Base-by-base conservation (phyloP, 2,888 invertebrate genomes). In the Melanchra persicariae region DNA sequence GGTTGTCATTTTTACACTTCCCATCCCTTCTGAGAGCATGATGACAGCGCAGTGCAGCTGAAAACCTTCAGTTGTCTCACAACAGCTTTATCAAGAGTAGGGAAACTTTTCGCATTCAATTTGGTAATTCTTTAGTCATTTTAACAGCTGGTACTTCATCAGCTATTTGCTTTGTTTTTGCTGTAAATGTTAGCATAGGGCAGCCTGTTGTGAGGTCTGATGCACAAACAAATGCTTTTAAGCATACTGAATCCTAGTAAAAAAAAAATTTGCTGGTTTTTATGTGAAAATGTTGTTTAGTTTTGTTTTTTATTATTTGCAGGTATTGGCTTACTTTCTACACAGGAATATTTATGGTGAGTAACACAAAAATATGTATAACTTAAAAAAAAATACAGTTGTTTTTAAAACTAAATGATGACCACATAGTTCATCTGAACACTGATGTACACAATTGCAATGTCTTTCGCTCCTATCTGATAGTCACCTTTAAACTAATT, bases 391-490 rank as follows among this genome's bases (percentile, higher is more conserved):
- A n/a, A n/a, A n/a, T n/a, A n/a, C n/a, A n/a, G n/a, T n/a, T n/a
- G n/a, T n/a, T n/a, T n/a, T n/a, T n/a, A n/a, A n/a, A n/a, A n/a
- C n/a, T n/a, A n/a, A 24, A 47, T 71, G 75, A 75, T 71, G 75
- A 70, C 74, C 64, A 70, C 92, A 91, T 92, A 92, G 92, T 92
- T 92, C 92, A 92, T 89, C 92, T 92, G 92, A 92, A 77, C 72
- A 34, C 82, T 92, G 92, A 92, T 94, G 92, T 89, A 87, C 79
- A 79, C 76, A 74, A 64, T 77, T 80, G 82, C 84, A 88, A 88
- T 93, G 93, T 95, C 94, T 95, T 95, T 94, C 94, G 93, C 94
- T 96, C 96, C 96, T 96, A 96, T 94, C 96, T 96, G 96, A 96
- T 80, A 22, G 37, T 2, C 24, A 59, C 1, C 1, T 8, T 10